These are phyloP conservation scores for Torymus texanus DNA, from an alignment of 2,888 invertebrate genomes.

Conservation along the genomic window DNA sequence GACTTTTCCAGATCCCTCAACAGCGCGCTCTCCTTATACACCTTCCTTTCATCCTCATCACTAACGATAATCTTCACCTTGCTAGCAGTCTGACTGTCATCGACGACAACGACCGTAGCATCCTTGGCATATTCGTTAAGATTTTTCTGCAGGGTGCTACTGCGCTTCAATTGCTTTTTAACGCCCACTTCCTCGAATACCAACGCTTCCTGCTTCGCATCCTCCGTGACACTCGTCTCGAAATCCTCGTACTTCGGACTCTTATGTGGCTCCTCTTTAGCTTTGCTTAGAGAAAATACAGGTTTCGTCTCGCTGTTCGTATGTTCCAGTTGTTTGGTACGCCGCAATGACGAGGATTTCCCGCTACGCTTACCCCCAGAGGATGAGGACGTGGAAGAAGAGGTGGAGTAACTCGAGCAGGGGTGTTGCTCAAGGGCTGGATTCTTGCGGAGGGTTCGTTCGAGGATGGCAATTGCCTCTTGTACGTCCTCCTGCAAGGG, in stretches of 20 bases:
- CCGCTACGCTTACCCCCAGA: neutral
- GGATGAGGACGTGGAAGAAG: neutral
- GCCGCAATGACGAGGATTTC: neutral
- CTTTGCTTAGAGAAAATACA: neutral
- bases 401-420: neutral
- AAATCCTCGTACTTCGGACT: neutral
- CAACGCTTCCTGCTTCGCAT: neutral
- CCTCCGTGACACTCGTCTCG: neutral
- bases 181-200: neutral
- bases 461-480: constrained; percentile 65
- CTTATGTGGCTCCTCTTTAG: constrained; percentile 27
- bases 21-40: constrained; percentile 49
- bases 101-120: neutral
- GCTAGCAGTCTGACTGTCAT: constrained; percentile 56
- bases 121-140: constrained; percentile 60
- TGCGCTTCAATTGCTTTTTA: constrained; percentile 63
- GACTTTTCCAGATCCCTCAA: constrained; percentile 60
- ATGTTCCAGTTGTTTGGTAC: constrained; percentile 1
- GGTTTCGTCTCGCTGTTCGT: constrained; percentile 1
- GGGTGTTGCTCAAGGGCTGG: constrained; percentile 54
- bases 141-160: constrained; percentile 64
- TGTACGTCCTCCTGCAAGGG: constrained; percentile 65
- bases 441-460: constrained; percentile 62
- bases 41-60: constrained; percentile 58
- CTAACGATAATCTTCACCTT: constrained; percentile 69